These are phyloP conservation scores for Plecturocebus donacophilus DNA, from an alignment of 2,113 vertebrate genomes.

Conservation along the genomic window DNA sequence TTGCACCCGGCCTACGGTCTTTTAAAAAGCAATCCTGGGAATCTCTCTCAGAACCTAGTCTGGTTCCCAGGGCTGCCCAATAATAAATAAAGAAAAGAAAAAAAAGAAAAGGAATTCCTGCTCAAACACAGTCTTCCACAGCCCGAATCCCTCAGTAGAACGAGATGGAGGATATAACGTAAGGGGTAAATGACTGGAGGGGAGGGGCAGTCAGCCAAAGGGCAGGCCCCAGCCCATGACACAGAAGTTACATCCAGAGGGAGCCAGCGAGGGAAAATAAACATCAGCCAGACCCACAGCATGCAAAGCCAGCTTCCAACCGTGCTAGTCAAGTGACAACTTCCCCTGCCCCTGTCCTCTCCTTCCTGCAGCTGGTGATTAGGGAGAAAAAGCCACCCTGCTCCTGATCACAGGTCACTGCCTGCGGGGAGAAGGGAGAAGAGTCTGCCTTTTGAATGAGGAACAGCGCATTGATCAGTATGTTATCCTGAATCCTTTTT, in stretches of 20 bases:
- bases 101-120: background rate
- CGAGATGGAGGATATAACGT: background rate
- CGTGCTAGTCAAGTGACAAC: background rate
- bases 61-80: background rate
- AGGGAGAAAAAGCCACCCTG: background rate
- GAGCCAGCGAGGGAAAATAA: background rate
- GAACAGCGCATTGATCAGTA: background rate
- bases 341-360: background rate
- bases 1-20: background rate
- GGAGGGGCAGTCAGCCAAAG: background rate
- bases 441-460: background rate
- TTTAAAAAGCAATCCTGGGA: background rate
- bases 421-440: background rate
- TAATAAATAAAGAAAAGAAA: background rate
- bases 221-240: background rate
- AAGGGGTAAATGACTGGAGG: background rate
- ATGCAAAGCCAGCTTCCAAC: background rate
- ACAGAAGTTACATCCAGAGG: background rate
- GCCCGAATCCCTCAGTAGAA: background rate
- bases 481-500: background rate
- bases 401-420: background rate
- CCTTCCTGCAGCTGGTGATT: background rate
- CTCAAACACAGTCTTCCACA: background rate
- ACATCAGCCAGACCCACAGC: background rate
- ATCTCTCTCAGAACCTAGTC: background rate